Percentiles rank a stretch among this genome's conserved stretches.
Evolutionary conservation across 2,888 invertebrate genomes (phyloP).

Genomic region (Buathra laborator): DNA sequence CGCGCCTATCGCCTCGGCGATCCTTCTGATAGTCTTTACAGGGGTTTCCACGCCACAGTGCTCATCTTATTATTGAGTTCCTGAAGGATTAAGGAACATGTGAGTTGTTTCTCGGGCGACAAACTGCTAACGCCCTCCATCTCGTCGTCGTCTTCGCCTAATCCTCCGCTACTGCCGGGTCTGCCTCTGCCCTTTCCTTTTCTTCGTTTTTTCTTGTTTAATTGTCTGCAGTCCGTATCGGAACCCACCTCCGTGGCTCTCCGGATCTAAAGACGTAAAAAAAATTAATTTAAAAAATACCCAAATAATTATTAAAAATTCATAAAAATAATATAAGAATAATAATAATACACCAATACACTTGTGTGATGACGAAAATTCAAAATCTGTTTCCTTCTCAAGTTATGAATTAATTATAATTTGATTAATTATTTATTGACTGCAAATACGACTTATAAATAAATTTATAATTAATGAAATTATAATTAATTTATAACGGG

Average conservation of each 20-base stretch:
- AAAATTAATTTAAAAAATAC: background rate
- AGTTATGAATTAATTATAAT: too few species aligned
- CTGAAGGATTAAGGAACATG: constrained; percentile 91
- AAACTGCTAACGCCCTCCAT: constrained; percentile 86
- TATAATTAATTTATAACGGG: too few species aligned
- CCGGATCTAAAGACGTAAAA: constrained; percentile 76
- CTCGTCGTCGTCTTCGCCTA: constrained; percentile 86
- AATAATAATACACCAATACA: too few species aligned
- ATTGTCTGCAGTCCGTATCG: constrained; percentile 83
- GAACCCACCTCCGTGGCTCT: constrained; percentile 81
- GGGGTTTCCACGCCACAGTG: constrained; percentile 90
- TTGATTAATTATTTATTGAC: too few species aligned
- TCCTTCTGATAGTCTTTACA: constrained; percentile 63
- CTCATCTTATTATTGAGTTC: constrained; percentile 93
- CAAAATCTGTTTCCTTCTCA: too few species aligned
- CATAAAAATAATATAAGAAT: background rate
- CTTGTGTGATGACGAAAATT: too few species aligned
- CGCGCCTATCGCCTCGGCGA: background rate
- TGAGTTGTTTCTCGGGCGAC: constrained; percentile 89
- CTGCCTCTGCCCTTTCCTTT: constrained; percentile 83
- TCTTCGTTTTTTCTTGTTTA: constrained; percentile 83
- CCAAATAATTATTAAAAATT: constrained; percentile 9
- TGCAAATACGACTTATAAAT: too few species aligned
- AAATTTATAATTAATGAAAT: too few species aligned
- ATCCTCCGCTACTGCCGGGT: constrained; percentile 85